phyloP scores from a whole-genome alignment of 2,113 vertebrate species.

The Symphodus melops region DNA sequence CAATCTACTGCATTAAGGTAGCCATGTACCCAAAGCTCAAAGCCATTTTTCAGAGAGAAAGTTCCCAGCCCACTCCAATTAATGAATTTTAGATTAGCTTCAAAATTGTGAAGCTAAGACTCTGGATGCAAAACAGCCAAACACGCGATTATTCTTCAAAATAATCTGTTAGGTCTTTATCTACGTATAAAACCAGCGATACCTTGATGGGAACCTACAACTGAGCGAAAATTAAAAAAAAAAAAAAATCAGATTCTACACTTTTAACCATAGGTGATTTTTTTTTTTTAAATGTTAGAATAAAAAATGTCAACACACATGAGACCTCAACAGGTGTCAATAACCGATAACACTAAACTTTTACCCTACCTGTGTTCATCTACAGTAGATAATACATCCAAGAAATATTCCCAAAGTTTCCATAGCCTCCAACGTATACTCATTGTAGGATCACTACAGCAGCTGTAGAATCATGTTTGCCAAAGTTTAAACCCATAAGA shows the following conservation, averaged over 20 bases:
- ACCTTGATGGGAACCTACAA: neutral
- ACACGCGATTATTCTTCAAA: no score
- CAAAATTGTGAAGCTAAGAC: constrained; percentile 6
- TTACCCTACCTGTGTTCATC: constrained; percentile 11
- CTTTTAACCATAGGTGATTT: no score
- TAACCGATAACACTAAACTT: constrained; percentile 14
- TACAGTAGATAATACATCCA: constrained; percentile 2
- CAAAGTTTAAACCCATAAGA: constrained; percentile 6
- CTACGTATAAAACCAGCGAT: neutral
- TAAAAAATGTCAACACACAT: neutral
- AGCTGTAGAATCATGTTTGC: constrained; percentile 21
- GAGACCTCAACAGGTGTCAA: constrained; percentile 5
- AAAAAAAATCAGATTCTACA: neutral
- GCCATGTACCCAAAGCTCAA: constrained; percentile 45
- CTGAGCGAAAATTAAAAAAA: neutral
- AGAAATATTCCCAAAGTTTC: constrained; percentile 11
- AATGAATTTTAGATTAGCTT: constrained; percentile 23
- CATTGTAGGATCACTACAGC: constrained; percentile 22
- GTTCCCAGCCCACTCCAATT: constrained; percentile 14
- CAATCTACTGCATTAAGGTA: constrained; percentile 62
- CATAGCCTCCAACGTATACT: constrained; percentile 20
- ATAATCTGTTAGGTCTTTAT: neutral
- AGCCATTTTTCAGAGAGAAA: constrained; percentile 14
- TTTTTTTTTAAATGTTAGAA: no score
- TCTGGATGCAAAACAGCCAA: constrained; percentile 5